These are phyloP conservation scores for Lepidocyrtoides sp. DNA, from an alignment of 2,888 invertebrate genomes.

Conservation along the genomic window DNA sequence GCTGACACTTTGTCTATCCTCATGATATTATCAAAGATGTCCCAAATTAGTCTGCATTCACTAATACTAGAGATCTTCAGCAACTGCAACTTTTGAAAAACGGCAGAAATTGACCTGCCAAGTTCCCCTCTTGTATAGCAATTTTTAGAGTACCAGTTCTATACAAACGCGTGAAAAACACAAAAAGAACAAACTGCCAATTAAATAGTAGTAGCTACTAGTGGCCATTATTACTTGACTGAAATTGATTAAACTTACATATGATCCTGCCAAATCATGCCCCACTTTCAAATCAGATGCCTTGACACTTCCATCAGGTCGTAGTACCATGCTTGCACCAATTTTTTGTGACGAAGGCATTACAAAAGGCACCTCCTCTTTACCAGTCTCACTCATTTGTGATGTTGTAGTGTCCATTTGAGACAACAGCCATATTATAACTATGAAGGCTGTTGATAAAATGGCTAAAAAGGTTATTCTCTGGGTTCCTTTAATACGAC, in stretches of 20 bases:
- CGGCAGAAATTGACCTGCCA: conserved; percentile 50
- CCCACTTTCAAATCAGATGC: conserved; percentile 39
- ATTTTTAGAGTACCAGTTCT: conserved; percentile 71
- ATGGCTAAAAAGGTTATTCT: conserved; percentile 50
- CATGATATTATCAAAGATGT: conserved; percentile 79
- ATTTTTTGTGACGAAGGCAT: neutral
- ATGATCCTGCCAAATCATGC: neutral
- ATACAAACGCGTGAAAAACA: too few relatives aligned
- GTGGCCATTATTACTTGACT: too few relatives aligned
- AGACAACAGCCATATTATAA: conserved; percentile 62
- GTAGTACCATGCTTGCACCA: neutral
- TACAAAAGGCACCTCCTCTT: neutral
- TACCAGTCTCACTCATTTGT: neutral
- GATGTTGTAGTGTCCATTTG: conserved; percentile 33
- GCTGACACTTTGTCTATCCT: conserved; percentile 78
- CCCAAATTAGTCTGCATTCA: conserved; percentile 67
- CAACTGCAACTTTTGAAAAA: conserved; percentile 73
- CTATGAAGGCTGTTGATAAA: conserved; percentile 21
- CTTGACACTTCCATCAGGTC: conserved; percentile 46
- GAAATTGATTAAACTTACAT: conserved; percentile 35
- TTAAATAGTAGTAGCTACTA: too few relatives aligned
- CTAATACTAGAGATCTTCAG: conserved; percentile 48
- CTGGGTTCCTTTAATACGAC: conserved; percentile 48
- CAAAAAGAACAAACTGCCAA: too few relatives aligned
- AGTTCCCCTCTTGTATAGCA: conserved; percentile 47